Evolutionary conservation across 2,888 invertebrate species (phyloP).

Genomic region (Cephus pygmeus): DNA sequence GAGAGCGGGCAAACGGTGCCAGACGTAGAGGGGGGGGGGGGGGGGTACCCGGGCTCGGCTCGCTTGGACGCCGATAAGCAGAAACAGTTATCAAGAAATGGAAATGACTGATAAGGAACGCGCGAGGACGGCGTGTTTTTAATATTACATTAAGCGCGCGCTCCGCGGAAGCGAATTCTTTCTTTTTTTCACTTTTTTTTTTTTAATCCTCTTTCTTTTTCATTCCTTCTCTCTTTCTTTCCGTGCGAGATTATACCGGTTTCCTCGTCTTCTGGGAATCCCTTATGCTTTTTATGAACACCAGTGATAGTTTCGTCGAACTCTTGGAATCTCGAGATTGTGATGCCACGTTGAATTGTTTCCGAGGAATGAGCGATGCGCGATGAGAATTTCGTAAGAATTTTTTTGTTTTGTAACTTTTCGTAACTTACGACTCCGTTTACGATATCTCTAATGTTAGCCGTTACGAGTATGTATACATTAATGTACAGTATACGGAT

Average conservation of each 20-base stretch:
- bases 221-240: not conserved
- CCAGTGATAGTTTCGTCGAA: not conserved
- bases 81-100: slow-evolving; percentile 68
- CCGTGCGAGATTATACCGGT: not conserved
- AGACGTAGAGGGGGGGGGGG: slow-evolving; percentile 31
- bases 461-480: too few species aligned
- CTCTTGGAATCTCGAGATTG: not conserved
- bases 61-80: slow-evolving; percentile 62
- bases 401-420: not conserved
- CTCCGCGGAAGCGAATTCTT: slow-evolving; percentile 4
- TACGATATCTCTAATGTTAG: not conserved
- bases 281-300: not conserved
- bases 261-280: not conserved
- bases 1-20: slow-evolving; percentile 45
- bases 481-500: not conserved
- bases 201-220: not conserved
- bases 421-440: not conserved
- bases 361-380: not conserved
- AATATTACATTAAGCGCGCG: slow-evolving; percentile 52
- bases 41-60: slow-evolving; percentile 34
- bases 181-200: not conserved
- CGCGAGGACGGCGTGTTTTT: slow-evolving; percentile 53
- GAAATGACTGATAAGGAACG: slow-evolving; percentile 69
- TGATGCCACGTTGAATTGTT: not conserved
- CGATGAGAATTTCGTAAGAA: not conserved